Evolutionary conservation across 2,888 invertebrate genomes (phyloP).

Genomic region (Tridacna gigas): DNA sequence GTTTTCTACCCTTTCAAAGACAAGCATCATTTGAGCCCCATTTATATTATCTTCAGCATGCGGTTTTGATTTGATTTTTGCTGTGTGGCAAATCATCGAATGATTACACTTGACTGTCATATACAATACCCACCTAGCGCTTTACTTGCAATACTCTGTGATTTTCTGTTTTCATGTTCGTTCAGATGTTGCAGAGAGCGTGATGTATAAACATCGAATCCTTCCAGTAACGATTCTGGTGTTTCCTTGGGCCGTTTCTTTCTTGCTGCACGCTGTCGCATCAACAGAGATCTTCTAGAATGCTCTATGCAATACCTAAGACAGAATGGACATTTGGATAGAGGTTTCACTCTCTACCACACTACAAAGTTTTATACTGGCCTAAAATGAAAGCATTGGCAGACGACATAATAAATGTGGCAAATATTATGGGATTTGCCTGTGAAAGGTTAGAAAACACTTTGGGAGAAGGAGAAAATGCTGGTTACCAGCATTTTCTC

Average conservation of each 20-base stretch:
- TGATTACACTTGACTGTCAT: too few relatives aligned
- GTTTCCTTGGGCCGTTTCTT: conserved; percentile 89
- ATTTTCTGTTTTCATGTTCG: conserved; percentile 38
- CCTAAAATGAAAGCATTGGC: too few relatives aligned
- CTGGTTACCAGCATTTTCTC: not conserved
- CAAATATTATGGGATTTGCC: too few relatives aligned
- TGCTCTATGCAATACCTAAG: conserved; percentile 90
- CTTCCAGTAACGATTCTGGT: conserved; percentile 89
- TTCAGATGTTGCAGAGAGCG: conserved; percentile 33
- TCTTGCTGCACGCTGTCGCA: conserved; percentile 88
- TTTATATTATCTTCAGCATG: too few relatives aligned
- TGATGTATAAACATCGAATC: conserved; percentile 88
- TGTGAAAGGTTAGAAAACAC: not conserved
- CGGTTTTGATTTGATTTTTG: too few relatives aligned
- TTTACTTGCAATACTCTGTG: conserved; percentile 77
- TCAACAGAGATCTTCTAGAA: conserved; percentile 88
- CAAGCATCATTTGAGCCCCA: too few relatives aligned
- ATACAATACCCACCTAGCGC: conserved; percentile 71
- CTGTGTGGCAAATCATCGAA: too few relatives aligned
- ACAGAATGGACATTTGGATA: too few relatives aligned
- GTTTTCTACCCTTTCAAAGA: too few relatives aligned
- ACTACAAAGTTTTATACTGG: not conserved
- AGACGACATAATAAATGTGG: too few relatives aligned
- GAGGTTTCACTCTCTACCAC: not conserved
- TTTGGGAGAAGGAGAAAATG: not conserved